Percentiles rank a stretch among this genome's conserved stretches.
phyloP scores from a whole-genome alignment of 2,888 invertebrate species.

The Cyclophora albipunctata region DNA sequence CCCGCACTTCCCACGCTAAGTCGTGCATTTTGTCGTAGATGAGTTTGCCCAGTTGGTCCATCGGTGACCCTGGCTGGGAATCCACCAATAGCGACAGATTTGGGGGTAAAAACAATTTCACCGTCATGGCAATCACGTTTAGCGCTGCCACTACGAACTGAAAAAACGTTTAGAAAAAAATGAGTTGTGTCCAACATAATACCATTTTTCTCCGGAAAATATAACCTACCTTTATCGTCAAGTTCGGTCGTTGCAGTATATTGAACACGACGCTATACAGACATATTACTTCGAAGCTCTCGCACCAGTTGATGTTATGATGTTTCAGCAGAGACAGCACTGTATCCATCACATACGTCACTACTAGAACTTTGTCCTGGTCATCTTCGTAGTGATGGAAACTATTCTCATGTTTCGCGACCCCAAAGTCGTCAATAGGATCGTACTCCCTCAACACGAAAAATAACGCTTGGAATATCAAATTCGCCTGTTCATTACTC shows the following conservation, averaged over 20 bases:
- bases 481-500: slow-evolving; percentile 76
- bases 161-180: slow-evolving; percentile 23
- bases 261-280: slow-evolving; percentile 62
- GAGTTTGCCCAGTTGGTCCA: slow-evolving; percentile 79
- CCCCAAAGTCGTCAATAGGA: slow-evolving; percentile 35
- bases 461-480: slow-evolving; percentile 78
- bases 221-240: slow-evolving; percentile 52
- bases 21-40: slow-evolving; percentile 82
- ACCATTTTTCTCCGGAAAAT: not conserved
- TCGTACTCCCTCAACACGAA: slow-evolving; percentile 76
- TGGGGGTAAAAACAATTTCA: slow-evolving; percentile 85
- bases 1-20: slow-evolving; percentile 85
- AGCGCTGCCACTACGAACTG: slow-evolving; percentile 82
- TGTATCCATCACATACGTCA: slow-evolving; percentile 80
- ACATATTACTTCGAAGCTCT: slow-evolving; percentile 84
- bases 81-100: slow-evolving; percentile 84
- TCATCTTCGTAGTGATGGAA: slow-evolving; percentile 33
- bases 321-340: slow-evolving; percentile 79
- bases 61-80: slow-evolving; percentile 76
- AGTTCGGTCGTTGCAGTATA: slow-evolving; percentile 50
- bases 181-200: not conserved
- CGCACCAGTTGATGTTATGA: slow-evolving; percentile 84
- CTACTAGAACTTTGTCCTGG: slow-evolving; percentile 56
- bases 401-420: slow-evolving; percentile 24
- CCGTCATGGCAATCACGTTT: slow-evolving; percentile 80